Evolutionary conservation across 2,888 invertebrate species (phyloP), one percentile per base, ranked within the genome.

Genomic region (Punctoribates punctum): DNA sequence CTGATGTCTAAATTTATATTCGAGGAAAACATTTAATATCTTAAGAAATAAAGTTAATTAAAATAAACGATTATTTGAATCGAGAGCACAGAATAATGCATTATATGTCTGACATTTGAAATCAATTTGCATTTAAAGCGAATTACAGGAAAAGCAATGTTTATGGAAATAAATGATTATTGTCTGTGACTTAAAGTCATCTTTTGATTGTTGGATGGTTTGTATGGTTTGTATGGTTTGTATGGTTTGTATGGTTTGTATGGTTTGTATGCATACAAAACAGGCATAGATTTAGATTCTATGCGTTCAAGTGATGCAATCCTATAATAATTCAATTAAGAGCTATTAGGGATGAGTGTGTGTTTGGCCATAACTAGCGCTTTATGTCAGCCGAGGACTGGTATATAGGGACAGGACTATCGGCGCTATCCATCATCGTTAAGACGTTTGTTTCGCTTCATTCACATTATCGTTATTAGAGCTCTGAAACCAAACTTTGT

Each of bases 351-450:
- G 46, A 70, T 13, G 70, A 70, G 34, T 70, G 70, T 70, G 42
- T 70, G 70, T 70, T 38, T 23, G 70, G 42, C 70, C 70, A 70
- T 70, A 70, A 70, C 70, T 70, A 70, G 38, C n/a, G 42, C 42
- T 29, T 62, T 62, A 70, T 38, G 42, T n/a, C 42, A 42, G 27
- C 23, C 20, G 1, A n/a, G 13, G 70, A 70, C 38, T 38, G 46
- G 4, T 9, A 70, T 70, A 70, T 70, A 70, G 42, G 20, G 15
- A 70, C 34, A 54, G 13, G 13, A 42, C 29, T 65, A 65, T 65
- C 65, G 27, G 25, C 34, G 65, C 27, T 65, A 65, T 20, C 60
- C 27, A 34, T 65, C 34, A 29, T 65, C 65, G 65, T 65, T 65
- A 34, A 65, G 70, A 70, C 34, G 46, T 70, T 46, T 42, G 46